Conservation (phyloP, 2,888 invertebrate genomes). For the Chouioia cunea region DNA sequence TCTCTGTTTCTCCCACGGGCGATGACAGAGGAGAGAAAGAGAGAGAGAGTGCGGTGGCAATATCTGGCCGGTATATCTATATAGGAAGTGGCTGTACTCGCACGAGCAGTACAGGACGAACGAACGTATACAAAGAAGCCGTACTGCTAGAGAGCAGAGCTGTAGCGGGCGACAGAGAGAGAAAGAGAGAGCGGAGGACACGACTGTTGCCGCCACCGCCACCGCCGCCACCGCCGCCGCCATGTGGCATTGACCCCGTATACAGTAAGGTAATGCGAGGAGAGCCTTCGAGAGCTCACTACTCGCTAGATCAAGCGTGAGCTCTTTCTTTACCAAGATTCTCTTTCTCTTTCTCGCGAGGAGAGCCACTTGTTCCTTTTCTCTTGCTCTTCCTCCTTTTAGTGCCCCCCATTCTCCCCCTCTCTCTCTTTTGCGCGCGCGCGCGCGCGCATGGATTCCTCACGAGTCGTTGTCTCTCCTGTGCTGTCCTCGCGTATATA, state of each 20-base stretch:
- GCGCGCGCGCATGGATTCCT: constrained; percentile 43
- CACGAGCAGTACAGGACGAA: constrained; percentile 15
- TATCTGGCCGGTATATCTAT: constrained; percentile 46
- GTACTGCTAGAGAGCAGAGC: too few species aligned
- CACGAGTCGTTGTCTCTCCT: constrained; percentile 39
- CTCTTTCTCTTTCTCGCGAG: constrained; percentile 27
- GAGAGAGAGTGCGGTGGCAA: constrained; percentile 16
- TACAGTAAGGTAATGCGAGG: constrained; percentile 48
- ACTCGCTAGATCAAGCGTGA: constrained; percentile 33
- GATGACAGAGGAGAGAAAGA: constrained; percentile 11
- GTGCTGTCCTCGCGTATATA: constrained; percentile 1
- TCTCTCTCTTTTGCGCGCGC: background rate
- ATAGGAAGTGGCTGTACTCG: constrained; percentile 40
- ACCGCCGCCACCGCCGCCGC: constrained; percentile 1
- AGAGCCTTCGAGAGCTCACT: constrained; percentile 23
- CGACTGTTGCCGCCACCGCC: constrained; percentile 31
- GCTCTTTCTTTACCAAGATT: constrained; percentile 44
- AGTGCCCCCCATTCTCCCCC: constrained; percentile 7
- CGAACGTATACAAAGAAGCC: background rate
- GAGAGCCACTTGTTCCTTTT: constrained; percentile 45
- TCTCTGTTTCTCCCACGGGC: constrained; percentile 18
- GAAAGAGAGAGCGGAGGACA: constrained; percentile 42
- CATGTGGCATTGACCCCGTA: constrained; percentile 49
- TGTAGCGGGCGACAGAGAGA: background rate
- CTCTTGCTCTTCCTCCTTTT: constrained; percentile 9